These are phyloP conservation scores for Notolepis coatsorum DNA, from an alignment of 2,797 vertebrate species.

Conservation along the genomic window DNA sequence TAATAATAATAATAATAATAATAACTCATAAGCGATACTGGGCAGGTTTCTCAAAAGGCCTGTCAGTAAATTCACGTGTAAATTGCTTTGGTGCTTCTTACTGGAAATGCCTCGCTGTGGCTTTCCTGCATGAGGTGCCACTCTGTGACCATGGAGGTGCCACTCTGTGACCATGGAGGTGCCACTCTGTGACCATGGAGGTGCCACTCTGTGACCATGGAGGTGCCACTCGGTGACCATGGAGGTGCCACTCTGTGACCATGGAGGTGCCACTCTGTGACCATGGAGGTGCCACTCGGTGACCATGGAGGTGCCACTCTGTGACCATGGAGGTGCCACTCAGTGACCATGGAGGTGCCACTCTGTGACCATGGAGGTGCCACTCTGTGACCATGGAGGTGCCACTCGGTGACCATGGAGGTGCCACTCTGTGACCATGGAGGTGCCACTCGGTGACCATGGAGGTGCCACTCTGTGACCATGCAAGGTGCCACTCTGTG, in stretches of 20 bases:
- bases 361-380: conserved; percentile 48
- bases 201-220: conserved; percentile 45
- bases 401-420: conserved; percentile 48
- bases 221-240: conserved; percentile 40
- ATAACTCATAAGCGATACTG: too few species aligned
- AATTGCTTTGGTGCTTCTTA: conserved; percentile 46
- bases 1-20: too few species aligned
- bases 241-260: conserved; percentile 51
- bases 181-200: conserved; percentile 48
- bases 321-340: conserved; percentile 50
- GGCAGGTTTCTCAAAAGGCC: too few species aligned
- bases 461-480: conserved; percentile 51
- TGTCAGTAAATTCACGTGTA: too few species aligned
- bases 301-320: conserved; percentile 49
- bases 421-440: conserved; percentile 45
- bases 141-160: too few species aligned
- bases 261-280: conserved; percentile 48
- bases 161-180: conserved; percentile 49
- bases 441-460: conserved; percentile 40
- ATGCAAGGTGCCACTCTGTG: conserved; percentile 43
- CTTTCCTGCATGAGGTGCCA: conserved; percentile 60
- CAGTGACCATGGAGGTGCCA: conserved; percentile 48
- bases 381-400: conserved; percentile 49
- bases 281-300: conserved; percentile 46
- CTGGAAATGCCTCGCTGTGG: conserved; percentile 64